Base-by-base conservation (phyloP, 2,797 vertebrate species). In the Erpetoichthys calabaricus region DNA sequence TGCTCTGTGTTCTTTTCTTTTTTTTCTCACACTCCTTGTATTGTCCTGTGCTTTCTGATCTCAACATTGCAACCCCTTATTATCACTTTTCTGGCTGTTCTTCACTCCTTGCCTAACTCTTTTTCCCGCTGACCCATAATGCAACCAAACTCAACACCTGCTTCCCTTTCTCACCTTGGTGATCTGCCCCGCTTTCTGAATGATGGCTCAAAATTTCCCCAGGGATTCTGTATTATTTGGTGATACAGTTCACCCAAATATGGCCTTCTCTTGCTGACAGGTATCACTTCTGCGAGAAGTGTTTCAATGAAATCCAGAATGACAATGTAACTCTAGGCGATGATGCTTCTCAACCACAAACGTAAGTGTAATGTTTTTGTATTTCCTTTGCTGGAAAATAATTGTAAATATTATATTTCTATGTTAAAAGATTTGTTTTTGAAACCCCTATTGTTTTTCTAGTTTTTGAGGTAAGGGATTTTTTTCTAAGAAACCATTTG, bases 201-300 rank as follows among this genome's bases (percentile, higher is more conserved):
- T 84, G 81, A 80, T 82, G 83, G 76, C 80, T 80, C 80, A 82
- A 72, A 49, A 79, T 80, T 81, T 80, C 82, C 76, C 82, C 75
- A 84, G 80, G 80, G 25, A 49, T 49, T 49, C 83, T 79, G 77
- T 80, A 84, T 74, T 85, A 56, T 86, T 68, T 81, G 80, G 68
- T 80, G 78, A 76, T 82, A 76, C 83, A 86, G 84, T 83, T 85
- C 82, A 84, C 80, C 73, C 74, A 74, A 76, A 70, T 73, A 74
- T 77, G 78, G 72, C 73, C 74, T 75, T 79, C 72, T 82, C 67
- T 67, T 7, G 77, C 70, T 76, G 80, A 65, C 82, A 99, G 96
- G 87, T 99, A 99, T 88, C 94, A 99, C 84, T 99, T 98, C 84
- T 99, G 96, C 80, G 96, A 99, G 81, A 99, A 97, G 82, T 99